Percentiles rank a stretch among this genome's conserved stretches.
These are phyloP conservation scores for Augochlora pura DNA, from an alignment of 1,140 invertebrate species.

Conservation along the genomic window DNA sequence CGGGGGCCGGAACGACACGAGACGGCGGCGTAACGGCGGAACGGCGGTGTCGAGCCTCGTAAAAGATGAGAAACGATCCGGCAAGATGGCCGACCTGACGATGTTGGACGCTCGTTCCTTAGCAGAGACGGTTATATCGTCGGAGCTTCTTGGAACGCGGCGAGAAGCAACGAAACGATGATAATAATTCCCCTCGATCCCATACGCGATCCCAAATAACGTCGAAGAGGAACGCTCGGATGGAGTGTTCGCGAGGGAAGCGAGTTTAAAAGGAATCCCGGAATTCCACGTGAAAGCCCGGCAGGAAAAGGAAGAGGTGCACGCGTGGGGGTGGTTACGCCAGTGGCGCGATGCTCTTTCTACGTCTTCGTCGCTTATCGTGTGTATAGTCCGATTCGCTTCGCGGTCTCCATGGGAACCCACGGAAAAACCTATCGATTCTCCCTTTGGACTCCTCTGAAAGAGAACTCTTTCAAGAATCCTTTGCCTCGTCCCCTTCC, in stretches of 20 bases:
- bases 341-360: constrained; percentile 68
- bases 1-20: constrained; percentile 53
- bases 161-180: too few species aligned
- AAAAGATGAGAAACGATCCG: constrained; percentile 72
- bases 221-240: background rate
- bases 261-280: background rate
- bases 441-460: constrained; percentile 76
- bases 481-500: constrained; percentile 51
- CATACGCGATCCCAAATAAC: background rate
- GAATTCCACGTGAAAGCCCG: constrained; percentile 1
- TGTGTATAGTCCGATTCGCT: constrained; percentile 72
- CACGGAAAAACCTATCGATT: constrained; percentile 81
- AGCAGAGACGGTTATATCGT: background rate
- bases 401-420: constrained; percentile 80
- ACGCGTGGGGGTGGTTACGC: constrained; percentile 60
- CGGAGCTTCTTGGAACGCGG: background rate
- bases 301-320: constrained; percentile 52
- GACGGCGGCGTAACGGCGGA: constrained; percentile 27
- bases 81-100: constrained; percentile 62
- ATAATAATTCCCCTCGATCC: too few species aligned
- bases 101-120: constrained; percentile 18
- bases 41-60: constrained; percentile 57
- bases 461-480: constrained; percentile 78
- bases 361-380: constrained; percentile 68
- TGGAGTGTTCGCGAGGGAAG: background rate